Base-by-base conservation (phyloP, 92 coral and sea anemone species). In the Isaurus tuberculatus region DNA sequence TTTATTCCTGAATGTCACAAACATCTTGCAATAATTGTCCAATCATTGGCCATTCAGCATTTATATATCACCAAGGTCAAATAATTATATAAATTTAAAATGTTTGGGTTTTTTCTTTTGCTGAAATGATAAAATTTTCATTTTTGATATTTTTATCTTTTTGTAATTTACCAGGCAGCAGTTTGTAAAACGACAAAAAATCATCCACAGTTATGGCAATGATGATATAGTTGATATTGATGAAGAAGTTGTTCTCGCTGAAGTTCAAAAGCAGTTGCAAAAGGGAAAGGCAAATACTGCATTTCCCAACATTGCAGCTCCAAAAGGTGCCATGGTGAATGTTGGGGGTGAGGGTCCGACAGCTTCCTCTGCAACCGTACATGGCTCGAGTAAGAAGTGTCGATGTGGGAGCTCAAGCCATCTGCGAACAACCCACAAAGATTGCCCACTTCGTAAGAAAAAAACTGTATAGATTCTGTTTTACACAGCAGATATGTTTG, bases 281-380 rank as follows among this genome's bases (percentile, higher is more conserved):
- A 63, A 27, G 69, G 69, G 69, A 63, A 63, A 63, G 36, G 69
- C 69, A 63, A 63, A 63, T 63, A 29, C 69, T 63, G n/a, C 69
- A 27, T 63, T 63, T 63, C 69, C 69, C 2, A 63, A 63, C 69
- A 63, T 57, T 57, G 29, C 65, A 4, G 65, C 65, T 19, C 65
- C 65, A 23, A 57, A 57, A 57, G 69, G 69, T 27, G 69, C 69
- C 19, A 2, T 63, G 69, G 69, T 63, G 69, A 63, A 63, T 63
- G 69, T 63, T 27, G 69, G 69, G 69, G 69, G 34, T 63, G 69
- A 63, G 69, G 69, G 31, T 63, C 34, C n/a, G 34, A 63, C 69
- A 63, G 68, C 68, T 63, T 63, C 34, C 68, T 63, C n/a, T 63
- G 68, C 30, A 63, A 27, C 69, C 9, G 69, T 63, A 5, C 69